Percentiles rank a stretch among this genome's conserved stretches.
Conservation (phyloP, 1,140 invertebrate species). For the Rhopalosiphum maidis region DNA sequence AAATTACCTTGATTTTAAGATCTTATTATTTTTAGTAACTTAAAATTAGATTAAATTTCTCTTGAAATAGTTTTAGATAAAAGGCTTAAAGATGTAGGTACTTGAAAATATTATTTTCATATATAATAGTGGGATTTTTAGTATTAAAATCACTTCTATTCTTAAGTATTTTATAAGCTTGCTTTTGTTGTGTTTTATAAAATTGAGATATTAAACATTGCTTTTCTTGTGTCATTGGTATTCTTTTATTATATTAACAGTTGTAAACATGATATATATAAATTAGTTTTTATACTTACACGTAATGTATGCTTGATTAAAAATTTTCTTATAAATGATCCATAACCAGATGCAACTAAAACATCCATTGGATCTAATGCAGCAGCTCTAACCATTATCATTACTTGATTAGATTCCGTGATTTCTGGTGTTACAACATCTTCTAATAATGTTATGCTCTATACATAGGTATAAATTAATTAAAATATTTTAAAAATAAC, state of each 20-base stretch:
- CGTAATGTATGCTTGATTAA: constrained; percentile 62
- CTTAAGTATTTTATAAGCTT: not conserved
- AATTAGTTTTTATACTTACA: not conserved
- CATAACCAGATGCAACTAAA: constrained; percentile 71
- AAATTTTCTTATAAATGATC: constrained; percentile 67
- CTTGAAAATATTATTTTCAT: not conserved
- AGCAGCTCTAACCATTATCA: constrained; percentile 73
- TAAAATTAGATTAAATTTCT: not conserved
- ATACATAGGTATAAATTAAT: constrained; percentile 55
- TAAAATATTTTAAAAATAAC: not conserved
- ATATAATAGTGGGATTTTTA: not conserved
- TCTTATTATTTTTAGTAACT: not conserved
- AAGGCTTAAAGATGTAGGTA: not conserved
- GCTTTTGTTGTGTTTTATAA: not conserved
- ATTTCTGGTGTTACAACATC: constrained; percentile 68
- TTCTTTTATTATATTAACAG: not conserved
- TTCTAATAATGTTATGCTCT: constrained; percentile 68
- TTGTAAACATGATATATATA: not conserved
- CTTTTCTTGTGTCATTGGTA: not conserved
- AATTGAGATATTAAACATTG: not conserved
- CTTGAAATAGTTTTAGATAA: not conserved
- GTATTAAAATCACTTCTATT: not conserved
- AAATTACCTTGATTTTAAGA: not conserved
- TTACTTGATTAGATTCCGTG: constrained; percentile 68
- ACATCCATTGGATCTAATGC: constrained; percentile 72